A percentile compares a stretch with the other conserved stretches of the same genome.
These are phyloP conservation scores for Loris lydekkerianus DNA, from an alignment of 2,797 vertebrate species.

Conservation along the genomic window DNA sequence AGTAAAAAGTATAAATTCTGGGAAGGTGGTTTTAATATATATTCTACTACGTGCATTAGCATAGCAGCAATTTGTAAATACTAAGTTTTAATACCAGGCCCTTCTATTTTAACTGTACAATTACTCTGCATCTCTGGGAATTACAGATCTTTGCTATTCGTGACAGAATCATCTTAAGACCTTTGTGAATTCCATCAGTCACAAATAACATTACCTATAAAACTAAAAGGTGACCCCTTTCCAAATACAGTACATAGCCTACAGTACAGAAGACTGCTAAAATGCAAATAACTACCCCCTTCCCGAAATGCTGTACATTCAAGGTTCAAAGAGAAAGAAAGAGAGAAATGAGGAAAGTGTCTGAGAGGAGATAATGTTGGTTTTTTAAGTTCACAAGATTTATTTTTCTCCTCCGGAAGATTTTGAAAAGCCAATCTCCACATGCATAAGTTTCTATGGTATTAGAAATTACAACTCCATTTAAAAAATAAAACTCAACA, in stretches of 20 bases:
- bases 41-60: neutral
- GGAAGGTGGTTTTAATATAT: neutral
- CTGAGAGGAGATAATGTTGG: neutral
- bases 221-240: conserved; percentile 34
- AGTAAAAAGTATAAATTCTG: neutral
- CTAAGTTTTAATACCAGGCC: neutral
- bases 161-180: neutral
- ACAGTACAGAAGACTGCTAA: neutral
- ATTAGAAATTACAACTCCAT: conserved; percentile 36
- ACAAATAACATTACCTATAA: conserved; percentile 26
- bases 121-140: neutral
- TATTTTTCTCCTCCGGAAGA: neutral
- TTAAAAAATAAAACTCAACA: conserved; percentile 32
- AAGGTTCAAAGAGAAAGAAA: conserved; percentile 7
- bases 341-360: neutral
- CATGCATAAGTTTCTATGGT: conserved; percentile 1
- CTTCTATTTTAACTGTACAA: neutral
- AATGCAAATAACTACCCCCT: neutral
- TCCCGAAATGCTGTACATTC: neutral
- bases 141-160: neutral
- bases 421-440: conserved; percentile 46
- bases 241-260: neutral
- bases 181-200: neutral
- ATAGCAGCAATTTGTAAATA: neutral
- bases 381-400: conserved; percentile 56